phyloP scores from a whole-genome alignment of 2,888 invertebrate genomes.

The Steinernema carpocapsae region DNA sequence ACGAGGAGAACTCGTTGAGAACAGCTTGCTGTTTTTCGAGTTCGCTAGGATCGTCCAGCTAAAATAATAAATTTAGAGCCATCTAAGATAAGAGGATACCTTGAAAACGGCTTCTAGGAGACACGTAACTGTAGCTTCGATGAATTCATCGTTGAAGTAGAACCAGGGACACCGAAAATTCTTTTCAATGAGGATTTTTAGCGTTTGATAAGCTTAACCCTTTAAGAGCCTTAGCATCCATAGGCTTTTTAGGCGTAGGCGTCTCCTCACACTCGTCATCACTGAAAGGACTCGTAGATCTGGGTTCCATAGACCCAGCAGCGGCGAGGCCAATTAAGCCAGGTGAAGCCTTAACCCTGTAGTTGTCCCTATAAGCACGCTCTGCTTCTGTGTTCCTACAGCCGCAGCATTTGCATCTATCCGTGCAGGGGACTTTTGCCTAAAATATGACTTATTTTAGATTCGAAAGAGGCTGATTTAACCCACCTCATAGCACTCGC shows the following conservation, averaged over 20 bases:
- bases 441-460: constrained; percentile 69
- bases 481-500: constrained; percentile 93
- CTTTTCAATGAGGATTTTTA: background rate
- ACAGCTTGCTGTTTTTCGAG: background rate
- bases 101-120: background rate
- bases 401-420: constrained; percentile 91
- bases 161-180: constrained; percentile 80
- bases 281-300: constrained; percentile 17
- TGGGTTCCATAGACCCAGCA: constrained; percentile 12
- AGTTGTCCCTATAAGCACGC: constrained; percentile 45
- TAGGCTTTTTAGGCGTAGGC: constrained; percentile 15
- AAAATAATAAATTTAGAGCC: background rate
- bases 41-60: constrained; percentile 19
- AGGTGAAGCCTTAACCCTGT: constrained; percentile 28
- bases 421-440: constrained; percentile 95
- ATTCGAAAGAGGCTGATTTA: background rate
- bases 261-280: constrained; percentile 1
- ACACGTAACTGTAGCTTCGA: constrained; percentile 80
- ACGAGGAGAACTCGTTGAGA: constrained; percentile 16
- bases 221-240: constrained; percentile 18
- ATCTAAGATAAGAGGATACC: background rate
- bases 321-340: constrained; percentile 13
- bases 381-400: constrained; percentile 91
- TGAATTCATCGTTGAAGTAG: constrained; percentile 89
- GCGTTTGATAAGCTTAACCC: background rate